These are phyloP conservation scores for Cherax destructor DNA, from an alignment of 1,140 invertebrate genomes.

Conservation along the genomic window DNA sequence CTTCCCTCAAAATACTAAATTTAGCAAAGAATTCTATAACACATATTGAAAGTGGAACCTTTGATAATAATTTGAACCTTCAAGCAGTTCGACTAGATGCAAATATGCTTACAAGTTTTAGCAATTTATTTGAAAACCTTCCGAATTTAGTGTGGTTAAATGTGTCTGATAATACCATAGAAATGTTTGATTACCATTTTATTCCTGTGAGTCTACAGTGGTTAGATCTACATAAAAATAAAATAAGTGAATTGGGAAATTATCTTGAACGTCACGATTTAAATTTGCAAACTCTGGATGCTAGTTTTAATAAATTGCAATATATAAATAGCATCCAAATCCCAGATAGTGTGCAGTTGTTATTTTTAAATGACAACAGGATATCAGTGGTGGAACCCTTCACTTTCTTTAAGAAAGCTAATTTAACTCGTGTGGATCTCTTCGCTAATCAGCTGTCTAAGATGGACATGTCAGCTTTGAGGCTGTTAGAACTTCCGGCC, in stretches of 20 bases:
- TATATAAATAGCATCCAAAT: slow-evolving; percentile 81
- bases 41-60: slow-evolving; percentile 82
- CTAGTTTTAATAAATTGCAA: slow-evolving; percentile 88
- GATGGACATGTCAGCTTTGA: slow-evolving; percentile 87
- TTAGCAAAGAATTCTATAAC: slow-evolving; percentile 89
- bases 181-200: slow-evolving; percentile 92
- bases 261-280: slow-evolving; percentile 86
- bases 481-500: slow-evolving; percentile 83
- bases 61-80: slow-evolving; percentile 86
- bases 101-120: slow-evolving; percentile 89
- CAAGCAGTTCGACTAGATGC: slow-evolving; percentile 91
- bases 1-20: slow-evolving; percentile 90
- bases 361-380: slow-evolving; percentile 89
- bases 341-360: slow-evolving; percentile 85
- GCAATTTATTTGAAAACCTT: slow-evolving; percentile 88
- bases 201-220: slow-evolving; percentile 88
- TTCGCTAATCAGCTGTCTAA: slow-evolving; percentile 89
- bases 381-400: slow-evolving; percentile 83
- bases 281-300: slow-evolving; percentile 85
- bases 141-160: slow-evolving; percentile 91
- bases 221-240: slow-evolving; percentile 93
- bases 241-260: slow-evolving; percentile 88
- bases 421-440: slow-evolving; percentile 88
- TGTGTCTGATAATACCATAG: slow-evolving; percentile 91
- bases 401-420: slow-evolving; percentile 88